A percentile compares a stretch with the other conserved stretches of the same genome.
These are phyloP conservation scores for Phylloscopus trochilus DNA, from an alignment of 2,113 vertebrate species.

Conservation along the genomic window DNA sequence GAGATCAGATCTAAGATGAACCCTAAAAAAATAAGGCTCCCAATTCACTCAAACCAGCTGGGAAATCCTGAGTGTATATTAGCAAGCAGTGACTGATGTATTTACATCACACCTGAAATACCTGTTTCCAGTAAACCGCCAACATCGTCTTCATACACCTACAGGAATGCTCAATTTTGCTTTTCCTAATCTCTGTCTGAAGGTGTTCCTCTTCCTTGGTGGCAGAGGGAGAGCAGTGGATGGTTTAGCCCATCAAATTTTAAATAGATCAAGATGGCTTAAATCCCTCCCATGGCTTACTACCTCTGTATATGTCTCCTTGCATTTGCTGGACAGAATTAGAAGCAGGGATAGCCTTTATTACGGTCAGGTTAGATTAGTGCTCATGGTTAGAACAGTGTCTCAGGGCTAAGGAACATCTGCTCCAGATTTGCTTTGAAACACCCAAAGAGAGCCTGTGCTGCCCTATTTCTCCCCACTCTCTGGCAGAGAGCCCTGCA, in stretches of 20 bases:
- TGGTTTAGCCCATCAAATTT: neutral
- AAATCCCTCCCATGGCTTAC: neutral
- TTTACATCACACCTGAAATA: neutral
- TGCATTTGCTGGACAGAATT: neutral
- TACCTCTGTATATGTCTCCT: neutral
- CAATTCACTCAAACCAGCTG: neutral
- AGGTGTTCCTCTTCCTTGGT: neutral
- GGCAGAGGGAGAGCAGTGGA: neutral
- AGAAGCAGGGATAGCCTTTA: neutral
- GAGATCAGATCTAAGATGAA: neutral
- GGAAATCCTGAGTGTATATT: neutral
- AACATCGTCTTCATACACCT: neutral
- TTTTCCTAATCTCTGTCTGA: neutral
- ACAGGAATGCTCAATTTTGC: neutral
- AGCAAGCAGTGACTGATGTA: neutral
- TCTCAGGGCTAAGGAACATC: slow-evolving; percentile 3
- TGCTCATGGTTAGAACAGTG: neutral
- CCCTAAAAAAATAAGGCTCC: neutral
- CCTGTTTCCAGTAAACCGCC: neutral
- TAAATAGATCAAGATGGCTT: neutral
- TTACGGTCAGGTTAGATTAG: neutral
- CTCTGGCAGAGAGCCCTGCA: neutral
- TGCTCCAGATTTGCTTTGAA: slow-evolving; percentile 5
- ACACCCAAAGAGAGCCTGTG: neutral
- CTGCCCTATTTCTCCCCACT: neutral